Base-by-base conservation (phyloP, 2,797 vertebrate species). In the Bradypus variegatus region DNA sequence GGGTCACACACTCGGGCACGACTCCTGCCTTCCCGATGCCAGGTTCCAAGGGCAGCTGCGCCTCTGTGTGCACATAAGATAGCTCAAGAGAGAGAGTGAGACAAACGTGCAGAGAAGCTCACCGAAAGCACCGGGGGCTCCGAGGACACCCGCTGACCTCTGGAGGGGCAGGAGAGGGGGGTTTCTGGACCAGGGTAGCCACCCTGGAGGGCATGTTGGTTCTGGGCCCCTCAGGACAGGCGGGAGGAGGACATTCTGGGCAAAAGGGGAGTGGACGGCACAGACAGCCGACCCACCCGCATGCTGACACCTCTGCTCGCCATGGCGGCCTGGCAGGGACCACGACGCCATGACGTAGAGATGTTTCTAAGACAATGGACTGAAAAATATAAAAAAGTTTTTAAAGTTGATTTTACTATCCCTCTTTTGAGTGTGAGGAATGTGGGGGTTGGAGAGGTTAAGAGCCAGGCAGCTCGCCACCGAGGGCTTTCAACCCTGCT, bases 1-100 rank as follows among this genome's bases (percentile, higher is more conserved):
- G 36, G 48, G 10, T 14, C 23, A 1, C 8, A 12, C 23, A 18
- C 11, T 19, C 4, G 0, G 64, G 4, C 0, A 1, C 0, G 11
- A 31, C 16, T 45, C 8, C 62, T n/a, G n/a, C 38, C 50, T 64
- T 38, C 48, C 23, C 36, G 19, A 41, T 6, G 23, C 31, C 21
- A 6, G 7, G 33, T 70, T 62, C 67, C 23, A 77, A 16, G 45
- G 38, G 19, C 55, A 50, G 45, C 33, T 25, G 48, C 23, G 10
- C 38, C 36, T 8, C 9, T 1, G 1, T 12, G 25, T 8, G 0
- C 36, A 15, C 25, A 0, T 3, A 25, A 1, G 3, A 48, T 15
- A n/a, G 41, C 11, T 81, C 53, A 77, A 15, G 67, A 41, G 29
- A 1, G 27, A 45, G 16, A 27, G 48, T n/a, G 48, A 67, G 31